phyloP scores from a whole-genome alignment of 2,113 vertebrate genomes.

The Larimichthys crocea region DNA sequence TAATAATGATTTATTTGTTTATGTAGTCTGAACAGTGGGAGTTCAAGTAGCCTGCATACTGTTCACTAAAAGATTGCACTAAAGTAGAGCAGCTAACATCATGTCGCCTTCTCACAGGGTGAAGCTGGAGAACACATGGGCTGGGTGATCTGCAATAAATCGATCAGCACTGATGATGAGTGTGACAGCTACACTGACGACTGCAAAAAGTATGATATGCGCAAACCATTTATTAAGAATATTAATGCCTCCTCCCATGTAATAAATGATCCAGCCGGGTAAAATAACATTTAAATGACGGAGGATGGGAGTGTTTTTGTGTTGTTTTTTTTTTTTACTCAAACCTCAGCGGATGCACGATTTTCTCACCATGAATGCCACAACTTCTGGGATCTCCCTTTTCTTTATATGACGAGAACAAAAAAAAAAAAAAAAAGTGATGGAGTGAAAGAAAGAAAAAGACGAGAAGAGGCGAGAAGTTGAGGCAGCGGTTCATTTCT shows the following conservation, averaged over 20 bases:
- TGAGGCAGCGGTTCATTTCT: slow-evolving; percentile 33
- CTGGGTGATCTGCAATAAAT: neutral
- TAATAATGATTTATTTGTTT: too few species aligned
- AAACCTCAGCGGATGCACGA: slow-evolving; percentile 21
- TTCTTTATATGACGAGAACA: slow-evolving; percentile 13
- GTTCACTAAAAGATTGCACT: neutral
- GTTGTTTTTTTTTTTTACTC: slow-evolving; percentile 6
- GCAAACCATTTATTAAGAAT: neutral
- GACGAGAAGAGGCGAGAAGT: slow-evolving; percentile 22
- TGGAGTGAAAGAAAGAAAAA: neutral
- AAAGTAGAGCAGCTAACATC: neutral
- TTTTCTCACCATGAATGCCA: slow-evolving; percentile 20
- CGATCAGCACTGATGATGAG: neutral
- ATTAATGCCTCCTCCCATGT: neutral
- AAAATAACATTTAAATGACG: slow-evolving; percentile 23
- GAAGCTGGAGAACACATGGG: neutral
- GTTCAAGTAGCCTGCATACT: neutral
- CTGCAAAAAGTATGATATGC: neutral
- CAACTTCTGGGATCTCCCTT: slow-evolving; percentile 40
- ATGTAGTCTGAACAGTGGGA: too few species aligned
- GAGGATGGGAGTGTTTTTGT: slow-evolving; percentile 6
- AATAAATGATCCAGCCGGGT: neutral
- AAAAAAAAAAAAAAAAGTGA: neutral
- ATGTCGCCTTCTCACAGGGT: neutral
- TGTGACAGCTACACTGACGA: neutral